A percentile compares a stretch with the other conserved stretches of the same genome.
phyloP scores from a whole-genome alignment of 2,888 invertebrate species.

The Minunthozetes semirufus region DNA sequence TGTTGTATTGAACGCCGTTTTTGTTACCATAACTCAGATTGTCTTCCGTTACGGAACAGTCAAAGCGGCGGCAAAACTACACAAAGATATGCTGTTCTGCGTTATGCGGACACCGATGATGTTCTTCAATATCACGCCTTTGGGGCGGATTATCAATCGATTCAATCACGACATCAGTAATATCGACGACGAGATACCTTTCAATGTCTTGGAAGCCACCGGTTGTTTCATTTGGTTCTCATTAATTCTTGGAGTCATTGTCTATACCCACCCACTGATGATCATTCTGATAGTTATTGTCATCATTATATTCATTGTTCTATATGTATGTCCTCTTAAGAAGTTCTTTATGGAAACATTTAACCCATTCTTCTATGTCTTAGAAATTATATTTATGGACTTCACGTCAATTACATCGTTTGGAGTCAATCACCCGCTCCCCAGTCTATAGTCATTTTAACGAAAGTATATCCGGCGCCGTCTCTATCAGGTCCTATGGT shows the following conservation, averaged over 20 bases:
- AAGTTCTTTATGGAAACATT: background rate
- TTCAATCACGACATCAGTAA: slow-evolving; percentile 63
- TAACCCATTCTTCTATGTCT: no score
- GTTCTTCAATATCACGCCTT: slow-evolving; percentile 69
- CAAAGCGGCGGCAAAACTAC: slow-evolving; percentile 53
- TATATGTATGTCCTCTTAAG: background rate
- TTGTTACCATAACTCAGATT: slow-evolving; percentile 42
- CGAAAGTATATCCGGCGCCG: slow-evolving; percentile 74
- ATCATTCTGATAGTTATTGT: background rate
- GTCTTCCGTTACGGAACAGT: slow-evolving; percentile 43
- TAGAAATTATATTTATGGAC: slow-evolving; percentile 88
- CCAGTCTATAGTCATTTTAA: slow-evolving; percentile 95
- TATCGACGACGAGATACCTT: slow-evolving; percentile 60
- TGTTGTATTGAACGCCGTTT: slow-evolving; percentile 45
- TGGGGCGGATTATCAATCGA: slow-evolving; percentile 62
- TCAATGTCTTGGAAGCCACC: slow-evolving; percentile 48
- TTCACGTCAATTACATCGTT: slow-evolving; percentile 82
- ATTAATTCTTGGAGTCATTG: slow-evolving; percentile 39
- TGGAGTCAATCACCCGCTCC: slow-evolving; percentile 86
- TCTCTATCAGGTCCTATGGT: slow-evolving; percentile 76
- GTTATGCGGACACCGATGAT: slow-evolving; percentile 51
- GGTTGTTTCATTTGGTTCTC: slow-evolving; percentile 43
- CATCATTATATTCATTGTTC: background rate
- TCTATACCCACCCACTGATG: background rate
- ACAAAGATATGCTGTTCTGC: slow-evolving; percentile 56